Percentiles rank a stretch among this genome's conserved stretches.
Conservation (phyloP, 1,140 invertebrate genomes). For the Scaptodrosophila lebanonensis region DNA sequence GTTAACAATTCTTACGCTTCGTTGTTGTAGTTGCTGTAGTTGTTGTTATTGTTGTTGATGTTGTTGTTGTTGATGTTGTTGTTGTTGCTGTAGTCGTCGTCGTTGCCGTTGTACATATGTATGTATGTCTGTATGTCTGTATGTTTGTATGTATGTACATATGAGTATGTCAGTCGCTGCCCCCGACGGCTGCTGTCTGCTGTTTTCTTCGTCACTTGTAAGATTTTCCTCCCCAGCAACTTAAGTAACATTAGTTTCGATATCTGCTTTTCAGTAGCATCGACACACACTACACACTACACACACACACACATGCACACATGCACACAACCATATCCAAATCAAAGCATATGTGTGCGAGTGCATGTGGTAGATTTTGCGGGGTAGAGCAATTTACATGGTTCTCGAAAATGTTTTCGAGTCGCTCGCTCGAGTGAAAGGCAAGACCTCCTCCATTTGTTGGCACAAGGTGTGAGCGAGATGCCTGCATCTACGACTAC, state of each 20-base stretch:
- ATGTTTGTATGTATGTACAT: constrained; percentile 19
- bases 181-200: constrained; percentile 7
- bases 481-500: not conserved
- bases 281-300: constrained; percentile 8
- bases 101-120: constrained; percentile 8
- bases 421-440: no score
- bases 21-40: constrained; percentile 25
- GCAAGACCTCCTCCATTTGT: no score
- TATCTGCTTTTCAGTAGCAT: constrained; percentile 27
- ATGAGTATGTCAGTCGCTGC: constrained; percentile 6
- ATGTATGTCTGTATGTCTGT: constrained; percentile 23
- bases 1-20: constrained; percentile 68
- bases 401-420: not conserved
- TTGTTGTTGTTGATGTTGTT: not conserved
- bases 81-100: constrained; percentile 21
- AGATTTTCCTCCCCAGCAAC: constrained; percentile 37
- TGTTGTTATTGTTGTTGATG: constrained; percentile 2
- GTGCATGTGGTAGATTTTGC: constrained; percentile 54
- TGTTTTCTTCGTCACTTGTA: constrained; percentile 41
- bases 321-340: constrained; percentile 28
- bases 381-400: constrained; percentile 29
- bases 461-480: no score
- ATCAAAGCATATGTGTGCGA: constrained; percentile 38
- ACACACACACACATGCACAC: constrained; percentile 3
- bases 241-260: constrained; percentile 64